Conservation (phyloP, 2,888 invertebrate species). For the Seladonia tumulorum region DNA sequence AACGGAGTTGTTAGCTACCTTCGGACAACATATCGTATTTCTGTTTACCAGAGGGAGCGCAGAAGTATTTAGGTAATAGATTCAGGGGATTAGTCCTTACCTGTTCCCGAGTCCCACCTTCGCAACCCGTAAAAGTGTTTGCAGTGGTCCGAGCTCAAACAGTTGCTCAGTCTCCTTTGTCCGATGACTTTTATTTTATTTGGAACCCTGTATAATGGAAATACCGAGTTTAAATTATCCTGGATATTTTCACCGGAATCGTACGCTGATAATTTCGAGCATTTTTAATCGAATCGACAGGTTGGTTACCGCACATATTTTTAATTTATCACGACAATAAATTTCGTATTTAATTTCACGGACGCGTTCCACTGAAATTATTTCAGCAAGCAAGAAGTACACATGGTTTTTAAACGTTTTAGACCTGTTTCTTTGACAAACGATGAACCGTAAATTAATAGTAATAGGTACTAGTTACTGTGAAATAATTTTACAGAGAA, state of each 20-base stretch:
- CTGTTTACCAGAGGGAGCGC: constrained; percentile 48
- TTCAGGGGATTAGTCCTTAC: constrained; percentile 50
- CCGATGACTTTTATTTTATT: constrained; percentile 23
- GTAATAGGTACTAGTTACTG: too few relatives aligned
- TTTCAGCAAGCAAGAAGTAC: too few relatives aligned
- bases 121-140: constrained; percentile 47
- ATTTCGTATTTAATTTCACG: too few relatives aligned
- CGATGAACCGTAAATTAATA: too few relatives aligned
- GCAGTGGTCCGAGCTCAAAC: constrained; percentile 31
- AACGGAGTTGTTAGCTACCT: constrained; percentile 1
- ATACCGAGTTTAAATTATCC: not conserved
- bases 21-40: constrained; percentile 52
- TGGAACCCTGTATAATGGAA: not conserved
- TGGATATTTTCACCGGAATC: not conserved
- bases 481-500: too few relatives aligned
- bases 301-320: too few relatives aligned
- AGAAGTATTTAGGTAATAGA: constrained; percentile 56
- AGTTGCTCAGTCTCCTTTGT: constrained; percentile 22
- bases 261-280: not conserved
- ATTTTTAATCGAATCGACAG: not conserved
- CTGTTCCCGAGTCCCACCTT: constrained; percentile 36
- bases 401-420: too few relatives aligned
- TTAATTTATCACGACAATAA: too few relatives aligned
- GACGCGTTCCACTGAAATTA: too few relatives aligned
- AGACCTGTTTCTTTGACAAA: too few relatives aligned